phyloP scores from a whole-genome alignment of 1,140 invertebrate species.

The Orchestia grillus region DNA sequence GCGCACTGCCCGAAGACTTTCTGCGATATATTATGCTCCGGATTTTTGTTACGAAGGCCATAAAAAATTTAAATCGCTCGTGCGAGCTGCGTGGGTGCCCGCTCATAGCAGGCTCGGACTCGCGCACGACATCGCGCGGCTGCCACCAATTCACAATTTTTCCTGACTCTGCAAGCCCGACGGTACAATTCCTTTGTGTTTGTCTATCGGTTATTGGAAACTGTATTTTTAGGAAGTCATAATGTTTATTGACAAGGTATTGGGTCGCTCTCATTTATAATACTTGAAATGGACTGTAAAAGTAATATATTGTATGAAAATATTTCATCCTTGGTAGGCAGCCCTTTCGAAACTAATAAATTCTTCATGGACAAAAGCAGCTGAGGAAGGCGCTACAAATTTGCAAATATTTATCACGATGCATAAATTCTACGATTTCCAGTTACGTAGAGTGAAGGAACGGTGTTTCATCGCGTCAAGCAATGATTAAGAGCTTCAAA shows the following conservation, averaged over 20 bases:
- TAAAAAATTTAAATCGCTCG: not conserved
- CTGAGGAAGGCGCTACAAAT: not conserved
- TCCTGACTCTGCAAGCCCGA: not conserved
- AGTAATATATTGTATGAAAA: not conserved
- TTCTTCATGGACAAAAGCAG: not conserved
- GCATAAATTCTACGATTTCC: not conserved
- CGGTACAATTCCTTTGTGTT: not conserved
- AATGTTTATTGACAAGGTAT: not conserved
- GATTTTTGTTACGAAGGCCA: not conserved
- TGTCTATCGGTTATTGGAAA: not conserved
- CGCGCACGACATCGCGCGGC: not conserved
- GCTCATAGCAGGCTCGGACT: not conserved
- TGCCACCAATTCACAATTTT: not conserved
- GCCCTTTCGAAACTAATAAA: not conserved
- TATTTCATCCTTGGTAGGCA: not conserved
- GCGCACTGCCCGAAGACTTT: too few relatives aligned
- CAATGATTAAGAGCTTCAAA: not conserved
- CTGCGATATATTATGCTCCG: too few relatives aligned
- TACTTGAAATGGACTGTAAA: not conserved
- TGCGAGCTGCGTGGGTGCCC: not conserved
- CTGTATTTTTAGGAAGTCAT: not conserved
- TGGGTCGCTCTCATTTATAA: not conserved
- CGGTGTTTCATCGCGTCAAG: not conserved
- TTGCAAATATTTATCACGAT: not conserved
- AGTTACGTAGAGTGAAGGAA: not conserved